Conservation (phyloP, 2,888 invertebrate genomes). For the Andricus curvator region DNA sequence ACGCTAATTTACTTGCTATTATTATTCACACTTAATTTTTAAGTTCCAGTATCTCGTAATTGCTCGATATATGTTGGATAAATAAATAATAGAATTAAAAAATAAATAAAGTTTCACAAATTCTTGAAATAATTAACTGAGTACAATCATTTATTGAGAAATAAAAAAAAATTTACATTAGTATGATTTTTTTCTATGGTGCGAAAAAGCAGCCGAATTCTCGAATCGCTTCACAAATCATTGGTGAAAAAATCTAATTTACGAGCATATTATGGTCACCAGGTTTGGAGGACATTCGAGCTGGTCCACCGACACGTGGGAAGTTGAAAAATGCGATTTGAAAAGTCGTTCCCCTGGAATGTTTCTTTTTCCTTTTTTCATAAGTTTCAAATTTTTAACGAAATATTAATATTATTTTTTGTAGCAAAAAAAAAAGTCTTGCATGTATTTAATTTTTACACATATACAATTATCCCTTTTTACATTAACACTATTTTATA, state of each 20-base stretch:
- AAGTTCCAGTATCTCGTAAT: too few species aligned
- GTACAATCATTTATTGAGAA: neutral
- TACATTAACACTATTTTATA: too few species aligned
- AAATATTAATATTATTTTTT: neutral
- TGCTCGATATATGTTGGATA: too few species aligned
- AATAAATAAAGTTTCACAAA: neutral
- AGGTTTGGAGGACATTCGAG: conserved; percentile 45
- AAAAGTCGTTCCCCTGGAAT: conserved; percentile 32
- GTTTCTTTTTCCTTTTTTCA: neutral
- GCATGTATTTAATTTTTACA: too few species aligned
- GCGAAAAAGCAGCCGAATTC: conserved; percentile 41
- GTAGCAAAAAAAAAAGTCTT: too few species aligned
- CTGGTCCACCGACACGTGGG: conserved; percentile 47
- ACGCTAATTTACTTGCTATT: too few species aligned
- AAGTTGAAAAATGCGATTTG: conserved; percentile 49
- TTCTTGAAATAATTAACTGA: neutral
- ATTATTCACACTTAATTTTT: too few species aligned
- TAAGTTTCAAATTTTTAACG: neutral
- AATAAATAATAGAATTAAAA: too few species aligned
- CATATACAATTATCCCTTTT: too few species aligned
- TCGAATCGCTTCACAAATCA: conserved; percentile 50
- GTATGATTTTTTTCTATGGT: neutral
- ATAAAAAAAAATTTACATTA: neutral
- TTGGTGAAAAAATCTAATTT: conserved; percentile 51
- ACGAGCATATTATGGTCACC: conserved; percentile 44